phyloP scores from a whole-genome alignment of 2,113 vertebrate genomes.

The Pionites leucogaster region DNA sequence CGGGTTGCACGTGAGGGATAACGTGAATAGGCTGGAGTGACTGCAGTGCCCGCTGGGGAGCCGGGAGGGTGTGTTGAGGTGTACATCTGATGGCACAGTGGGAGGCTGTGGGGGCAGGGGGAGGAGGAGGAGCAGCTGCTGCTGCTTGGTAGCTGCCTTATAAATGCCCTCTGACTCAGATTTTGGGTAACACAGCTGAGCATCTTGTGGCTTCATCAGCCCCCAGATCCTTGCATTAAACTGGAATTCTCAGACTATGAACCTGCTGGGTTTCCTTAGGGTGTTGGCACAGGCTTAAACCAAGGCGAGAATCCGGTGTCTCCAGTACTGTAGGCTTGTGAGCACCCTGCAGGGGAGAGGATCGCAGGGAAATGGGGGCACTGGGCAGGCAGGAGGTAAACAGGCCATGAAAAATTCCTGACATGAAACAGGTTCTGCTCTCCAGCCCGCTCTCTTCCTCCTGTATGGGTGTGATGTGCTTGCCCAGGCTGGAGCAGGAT shows the following conservation, averaged over 20 bases:
- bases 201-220: slow-evolving; percentile 57
- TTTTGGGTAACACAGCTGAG: slow-evolving; percentile 30
- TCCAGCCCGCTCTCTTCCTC: neutral
- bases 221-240: slow-evolving; percentile 22
- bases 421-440: neutral
- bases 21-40: slow-evolving; percentile 19
- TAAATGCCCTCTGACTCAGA: slow-evolving; percentile 66
- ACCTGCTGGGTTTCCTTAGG: slow-evolving; percentile 55
- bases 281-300: slow-evolving; percentile 37
- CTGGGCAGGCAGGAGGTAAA: neutral
- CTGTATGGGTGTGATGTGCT: neutral
- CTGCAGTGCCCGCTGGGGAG: slow-evolving; percentile 2
- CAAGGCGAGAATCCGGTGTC: neutral
- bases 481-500: neutral
- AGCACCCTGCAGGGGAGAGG: neutral
- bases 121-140: slow-evolving; percentile 49
- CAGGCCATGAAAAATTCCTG: neutral
- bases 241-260: slow-evolving; percentile 59
- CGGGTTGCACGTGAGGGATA: neutral
- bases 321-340: neutral
- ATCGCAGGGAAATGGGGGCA: neutral
- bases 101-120: slow-evolving; percentile 42
- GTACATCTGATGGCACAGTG: slow-evolving; percentile 48
- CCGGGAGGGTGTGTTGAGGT: neutral
- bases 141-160: slow-evolving; percentile 41